Percentiles rank a stretch among this genome's conserved stretches.
phyloP scores from a whole-genome alignment of 2,888 invertebrate genomes.

The Volucella bombylans region DNA sequence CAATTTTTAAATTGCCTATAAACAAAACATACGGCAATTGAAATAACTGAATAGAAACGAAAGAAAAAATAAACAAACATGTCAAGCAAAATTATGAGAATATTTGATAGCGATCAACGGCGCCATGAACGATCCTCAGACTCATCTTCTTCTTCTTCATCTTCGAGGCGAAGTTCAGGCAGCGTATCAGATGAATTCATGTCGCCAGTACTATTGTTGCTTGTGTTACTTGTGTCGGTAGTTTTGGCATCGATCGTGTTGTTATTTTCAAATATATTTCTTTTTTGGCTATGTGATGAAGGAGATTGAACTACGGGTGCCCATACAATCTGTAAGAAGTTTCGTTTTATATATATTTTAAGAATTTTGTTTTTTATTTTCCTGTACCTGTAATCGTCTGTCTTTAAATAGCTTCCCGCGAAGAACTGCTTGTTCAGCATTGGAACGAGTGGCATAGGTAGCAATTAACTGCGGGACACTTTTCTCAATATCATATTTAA shows the following conservation, averaged over 20 bases:
- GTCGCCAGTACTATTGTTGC: constrained; percentile 55
- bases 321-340: constrained; percentile 59
- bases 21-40: neutral
- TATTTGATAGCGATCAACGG: constrained; percentile 86
- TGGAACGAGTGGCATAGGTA: constrained; percentile 81
- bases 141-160: constrained; percentile 93
- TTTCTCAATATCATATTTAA: constrained; percentile 89
- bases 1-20: constrained; percentile 23
- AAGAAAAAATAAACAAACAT: too few species aligned
- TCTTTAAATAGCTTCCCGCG: constrained; percentile 86
- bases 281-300: constrained; percentile 57
- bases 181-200: constrained; percentile 81
- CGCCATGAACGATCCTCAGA: constrained; percentile 95
- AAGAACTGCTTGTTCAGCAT: constrained; percentile 82
- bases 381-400: constrained; percentile 87
- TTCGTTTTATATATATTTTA: neutral
- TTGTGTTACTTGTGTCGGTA: constrained; percentile 47
- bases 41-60: too few species aligned
- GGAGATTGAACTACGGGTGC: constrained; percentile 58
- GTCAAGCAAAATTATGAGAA: constrained; percentile 39
- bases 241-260: constrained; percentile 40
- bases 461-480: constrained; percentile 85
- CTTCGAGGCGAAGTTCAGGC: constrained; percentile 89
- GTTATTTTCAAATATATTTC: constrained; percentile 70
- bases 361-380: neutral